Percentiles rank a stretch among this genome's conserved stretches.
phyloP scores from a whole-genome alignment of 1,140 invertebrate genomes.

The Neodiprion lecontei region DNA sequence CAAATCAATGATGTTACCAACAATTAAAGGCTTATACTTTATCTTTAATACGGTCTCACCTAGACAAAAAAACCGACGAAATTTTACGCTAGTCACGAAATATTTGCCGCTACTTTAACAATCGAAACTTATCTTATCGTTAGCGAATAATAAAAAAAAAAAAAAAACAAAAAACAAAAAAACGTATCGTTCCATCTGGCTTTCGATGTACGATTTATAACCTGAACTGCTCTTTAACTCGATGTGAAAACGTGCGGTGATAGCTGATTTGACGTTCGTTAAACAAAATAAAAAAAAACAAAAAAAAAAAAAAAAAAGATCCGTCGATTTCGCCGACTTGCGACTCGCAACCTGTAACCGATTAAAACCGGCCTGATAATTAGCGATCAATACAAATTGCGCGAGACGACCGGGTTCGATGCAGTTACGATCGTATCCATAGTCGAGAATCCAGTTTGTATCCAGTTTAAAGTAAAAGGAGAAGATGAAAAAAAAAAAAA shows the following conservation, averaged over 20 bases:
- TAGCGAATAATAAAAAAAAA: not conserved
- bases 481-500: not conserved
- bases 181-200: not conserved
- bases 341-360: not conserved
- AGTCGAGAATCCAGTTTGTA: conserved; percentile 4
- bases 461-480: conserved; percentile 19
- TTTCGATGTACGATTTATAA: too few species aligned
- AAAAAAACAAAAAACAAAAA: not conserved
- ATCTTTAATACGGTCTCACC: too few species aligned
- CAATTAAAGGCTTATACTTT: too few species aligned
- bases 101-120: too few species aligned
- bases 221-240: too few species aligned
- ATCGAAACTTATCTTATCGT: not conserved
- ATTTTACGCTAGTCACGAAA: too few species aligned
- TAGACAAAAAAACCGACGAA: too few species aligned
- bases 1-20: too few species aligned
- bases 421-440: not conserved
- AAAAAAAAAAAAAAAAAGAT: not conserved
- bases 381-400: not conserved
- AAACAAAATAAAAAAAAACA: not conserved
- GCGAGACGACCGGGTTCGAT: not conserved
- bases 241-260: too few species aligned
- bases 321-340: not conserved
- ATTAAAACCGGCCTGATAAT: not conserved
- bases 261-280: too few species aligned